Percentiles rank a stretch among this genome's conserved stretches.
Evolutionary conservation across 2,797 vertebrate species (phyloP).

Genomic region (Okamejei kenojei): DNA sequence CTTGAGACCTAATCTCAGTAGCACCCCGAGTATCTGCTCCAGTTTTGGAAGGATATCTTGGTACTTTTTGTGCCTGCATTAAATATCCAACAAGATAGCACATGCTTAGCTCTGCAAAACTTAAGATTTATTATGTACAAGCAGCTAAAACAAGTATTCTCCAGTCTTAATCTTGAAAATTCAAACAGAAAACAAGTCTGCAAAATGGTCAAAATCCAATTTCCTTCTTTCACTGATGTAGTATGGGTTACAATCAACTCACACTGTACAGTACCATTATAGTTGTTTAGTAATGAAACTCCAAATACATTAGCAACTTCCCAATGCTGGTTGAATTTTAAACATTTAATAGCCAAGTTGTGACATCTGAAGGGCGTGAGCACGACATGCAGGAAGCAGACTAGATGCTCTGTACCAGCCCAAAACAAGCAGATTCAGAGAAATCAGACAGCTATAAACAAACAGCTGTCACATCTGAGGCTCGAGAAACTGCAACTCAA

Average conservation of each 20-base stretch:
- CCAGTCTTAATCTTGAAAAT: not conserved
- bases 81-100: not conserved
- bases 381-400: not conserved
- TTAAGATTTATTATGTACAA: not conserved
- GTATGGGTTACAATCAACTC: not conserved
- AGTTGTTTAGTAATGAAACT: not conserved
- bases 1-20: not conserved
- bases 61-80: not conserved
- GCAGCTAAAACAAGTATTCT: not conserved
- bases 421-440: not conserved
- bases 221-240: not conserved
- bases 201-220: not conserved
- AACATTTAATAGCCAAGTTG: not conserved
- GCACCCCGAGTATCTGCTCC: not conserved
- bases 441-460: not conserved
- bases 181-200: slow-evolving; percentile 5
- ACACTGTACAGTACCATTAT: no score
- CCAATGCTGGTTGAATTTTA: not conserved
- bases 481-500: no score
- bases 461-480: not conserved
- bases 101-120: no score
- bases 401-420: not conserved
- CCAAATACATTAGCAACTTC: not conserved
- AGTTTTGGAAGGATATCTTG: not conserved
- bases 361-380: not conserved